Evolutionary conservation across 2,888 invertebrate genomes (phyloP), one percentile per base, ranked within the genome.

Genomic region (Tortricodes alternella): DNA sequence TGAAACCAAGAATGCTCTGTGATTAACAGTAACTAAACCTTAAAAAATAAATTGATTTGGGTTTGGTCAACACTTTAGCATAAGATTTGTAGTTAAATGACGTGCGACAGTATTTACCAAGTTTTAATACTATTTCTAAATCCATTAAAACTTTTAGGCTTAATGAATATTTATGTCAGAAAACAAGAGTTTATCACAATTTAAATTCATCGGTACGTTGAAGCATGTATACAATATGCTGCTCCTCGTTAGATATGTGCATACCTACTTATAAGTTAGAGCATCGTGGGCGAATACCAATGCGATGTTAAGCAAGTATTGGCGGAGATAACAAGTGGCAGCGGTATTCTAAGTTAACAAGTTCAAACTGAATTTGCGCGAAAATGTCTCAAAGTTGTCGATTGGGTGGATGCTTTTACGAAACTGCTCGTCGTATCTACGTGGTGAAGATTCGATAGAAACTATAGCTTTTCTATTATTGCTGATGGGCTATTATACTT

Each of bases 1-100:
- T 98, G 92, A 41, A 93, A 92, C 67, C 71, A 62, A 78, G 70
- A 61, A 49, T 65, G 64, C 51, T 60, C 60, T 57, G 57, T 66
- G 39, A 41, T 35, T 21, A 43, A 55, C n/a, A n/a, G n/a, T n/a
- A n/a, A n/a, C n/a, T n/a, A n/a, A n/a, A n/a, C n/a, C n/a, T n/a
- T n/a, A n/a, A n/a, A n/a, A n/a, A n/a, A n/a, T n/a, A n/a, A n/a
- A n/a, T n/a, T n/a, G n/a, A n/a, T n/a, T n/a, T 38, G 49, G 43
- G 53, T 53, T 44, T 23, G 19, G 58, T 32, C 48, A 32, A 43
- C 43, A 48, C 48, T 53, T 49, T 41, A 53, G 37, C 29, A 23
- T 49, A 49, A 59, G 43, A 55, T 49, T 55, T 35, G 43, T 59
- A 59, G 53, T 59, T 43, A 58, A 51, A 46, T 44, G 49, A 44